Evolutionary conservation across 2,888 invertebrate species (phyloP).

Genomic region (Clitarchus hookeri): DNA sequence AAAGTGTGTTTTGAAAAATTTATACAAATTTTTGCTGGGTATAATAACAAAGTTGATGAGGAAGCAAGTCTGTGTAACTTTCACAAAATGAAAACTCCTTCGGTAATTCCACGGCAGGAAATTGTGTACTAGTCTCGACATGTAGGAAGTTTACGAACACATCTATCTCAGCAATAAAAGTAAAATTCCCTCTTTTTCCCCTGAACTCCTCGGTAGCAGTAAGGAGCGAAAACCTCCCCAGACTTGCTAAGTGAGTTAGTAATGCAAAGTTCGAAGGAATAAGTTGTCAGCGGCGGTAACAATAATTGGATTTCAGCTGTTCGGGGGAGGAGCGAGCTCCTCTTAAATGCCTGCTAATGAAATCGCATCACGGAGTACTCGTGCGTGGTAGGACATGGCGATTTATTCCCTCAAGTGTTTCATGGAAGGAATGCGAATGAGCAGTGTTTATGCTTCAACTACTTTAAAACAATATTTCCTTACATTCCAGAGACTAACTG

Average conservation of each 20-base stretch:
- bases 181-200: background rate
- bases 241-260: background rate
- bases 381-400: too few species aligned
- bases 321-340: background rate
- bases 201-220: background rate
- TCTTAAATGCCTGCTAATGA: background rate
- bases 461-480: too few species aligned
- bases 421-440: too few species aligned
- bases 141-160: background rate
- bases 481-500: too few species aligned
- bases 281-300: slow-evolving; percentile 11
- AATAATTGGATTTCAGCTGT: background rate
- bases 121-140: background rate
- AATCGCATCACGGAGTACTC: background rate
- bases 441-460: too few species aligned
- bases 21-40: too few species aligned
- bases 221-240: background rate
- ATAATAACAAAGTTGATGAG: background rate
- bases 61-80: background rate
- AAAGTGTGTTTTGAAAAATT: too few species aligned
- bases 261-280: background rate
- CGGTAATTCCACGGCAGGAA: background rate
- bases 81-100: background rate
- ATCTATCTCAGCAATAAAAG: background rate
- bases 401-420: too few species aligned